Base-by-base conservation (phyloP, 2,113 vertebrate genomes). In the Pachycephala philippinensis region DNA sequence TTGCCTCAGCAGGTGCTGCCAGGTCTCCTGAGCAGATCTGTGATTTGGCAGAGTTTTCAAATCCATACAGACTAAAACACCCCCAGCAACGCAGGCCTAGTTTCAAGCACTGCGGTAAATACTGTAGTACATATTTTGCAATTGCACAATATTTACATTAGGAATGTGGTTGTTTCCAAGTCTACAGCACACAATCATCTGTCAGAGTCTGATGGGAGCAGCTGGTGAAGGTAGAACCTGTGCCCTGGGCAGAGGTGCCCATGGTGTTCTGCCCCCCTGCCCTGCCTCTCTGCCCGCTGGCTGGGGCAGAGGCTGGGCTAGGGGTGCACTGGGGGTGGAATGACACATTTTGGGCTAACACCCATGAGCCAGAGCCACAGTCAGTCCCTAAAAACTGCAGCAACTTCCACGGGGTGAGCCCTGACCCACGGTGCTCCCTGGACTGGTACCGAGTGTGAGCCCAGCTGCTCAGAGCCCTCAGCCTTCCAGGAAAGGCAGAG, bases 361-460 rank as follows among this genome's bases (percentile, higher is more conserved):
- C 8, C 45, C 52, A 39, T 0, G 15, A 53, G 42, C 18, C 54
- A 91, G 64, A 81, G 60, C 39, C 35, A 16, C 19, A 16, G 56
- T 1, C 53, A 24, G 19, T 1, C 53, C 47, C 64, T 23, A 3
- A 18, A 44, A 49, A 37, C 31, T 4, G 20, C 8, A 65, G 26
- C 26, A n/a, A 3, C 16, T 42, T 18, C n/a, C 52, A 4, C 1
- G 0, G 33, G 7, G 2, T 8, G 76, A 84, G 42, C 20, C 42
- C 59, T 35, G 44, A 12, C 13, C 56, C 63, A 63, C 35, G 86
- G 14, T 7, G 65, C n/a, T 81, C 42, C 53, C 76, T 42, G 44
- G 54, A 3, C 45, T 12, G 19, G 56, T 11, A 0, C 0, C 28
- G 17, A 56, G n/a, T 2, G 26, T 1, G 7, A 53, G 31, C 30